These are phyloP conservation scores for Okapia johnstoni DNA, from an alignment of 2,113 vertebrate genomes.

Conservation along the genomic window DNA sequence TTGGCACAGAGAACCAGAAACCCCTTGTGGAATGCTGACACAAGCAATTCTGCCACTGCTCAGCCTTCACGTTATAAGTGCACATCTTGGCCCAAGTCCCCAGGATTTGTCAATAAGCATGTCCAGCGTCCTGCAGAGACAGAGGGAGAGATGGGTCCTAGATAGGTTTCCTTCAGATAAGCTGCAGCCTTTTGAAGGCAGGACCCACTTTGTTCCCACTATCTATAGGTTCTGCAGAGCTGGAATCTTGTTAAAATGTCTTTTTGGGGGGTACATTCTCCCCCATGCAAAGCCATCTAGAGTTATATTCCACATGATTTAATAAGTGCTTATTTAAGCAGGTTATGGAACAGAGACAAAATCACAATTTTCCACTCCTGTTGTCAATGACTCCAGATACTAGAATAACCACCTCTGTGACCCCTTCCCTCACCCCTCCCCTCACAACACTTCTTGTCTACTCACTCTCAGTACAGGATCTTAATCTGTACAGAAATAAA, in stretches of 20 bases:
- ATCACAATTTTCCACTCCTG: background rate
- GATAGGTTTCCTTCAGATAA: background rate
- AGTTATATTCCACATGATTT: background rate
- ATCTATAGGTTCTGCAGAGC: background rate
- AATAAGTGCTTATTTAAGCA: background rate
- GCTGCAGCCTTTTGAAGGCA: background rate
- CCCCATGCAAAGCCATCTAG: too few species aligned
- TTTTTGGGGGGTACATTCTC: background rate
- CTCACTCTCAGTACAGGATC: background rate
- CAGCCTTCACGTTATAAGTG: background rate
- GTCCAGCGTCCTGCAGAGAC: background rate
- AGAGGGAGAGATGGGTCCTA: background rate
- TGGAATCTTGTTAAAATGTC: background rate
- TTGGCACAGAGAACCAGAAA: background rate
- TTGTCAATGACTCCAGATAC: background rate
- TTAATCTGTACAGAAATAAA: background rate
- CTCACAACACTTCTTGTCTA: background rate
- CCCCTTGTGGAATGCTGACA: background rate
- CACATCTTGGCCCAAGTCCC: background rate
- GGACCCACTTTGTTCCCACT: background rate
- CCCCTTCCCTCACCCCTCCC: background rate
- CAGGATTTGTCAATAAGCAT: background rate
- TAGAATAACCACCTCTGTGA: background rate
- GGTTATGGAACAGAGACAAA: background rate
- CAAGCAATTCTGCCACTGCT: background rate